Evolutionary conservation across 2,797 vertebrate species (phyloP).

Genomic region (Halcyon smyrnensis): DNA sequence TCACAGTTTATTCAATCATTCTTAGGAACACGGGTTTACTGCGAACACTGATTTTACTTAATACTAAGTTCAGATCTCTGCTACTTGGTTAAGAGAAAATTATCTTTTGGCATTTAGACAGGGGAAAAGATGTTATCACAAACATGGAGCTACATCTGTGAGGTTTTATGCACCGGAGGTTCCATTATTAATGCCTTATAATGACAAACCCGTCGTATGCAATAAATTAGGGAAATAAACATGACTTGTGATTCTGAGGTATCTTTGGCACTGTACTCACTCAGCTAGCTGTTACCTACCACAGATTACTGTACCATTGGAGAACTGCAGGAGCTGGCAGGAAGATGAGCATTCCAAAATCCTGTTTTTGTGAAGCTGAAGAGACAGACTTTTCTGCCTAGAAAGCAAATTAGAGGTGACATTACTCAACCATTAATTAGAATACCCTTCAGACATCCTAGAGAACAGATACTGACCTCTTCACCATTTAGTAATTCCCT

Average conservation of each 20-base stretch:
- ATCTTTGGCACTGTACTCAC: neutral
- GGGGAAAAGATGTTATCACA: neutral
- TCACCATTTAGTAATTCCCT: neutral
- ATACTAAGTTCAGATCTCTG: neutral
- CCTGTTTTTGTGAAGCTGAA: neutral
- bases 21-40: neutral
- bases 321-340: neutral
- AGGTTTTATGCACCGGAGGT: neutral
- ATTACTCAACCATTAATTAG: neutral
- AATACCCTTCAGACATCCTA: neutral
- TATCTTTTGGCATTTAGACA: neutral
- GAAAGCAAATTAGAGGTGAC: neutral
- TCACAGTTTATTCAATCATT: neutral
- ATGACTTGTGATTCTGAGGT: neutral
- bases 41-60: neutral
- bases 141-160: neutral
- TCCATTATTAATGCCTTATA: neutral
- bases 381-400: neutral
- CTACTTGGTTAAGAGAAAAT: neutral
- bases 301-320: neutral
- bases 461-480: neutral
- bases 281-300: neutral
- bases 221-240: neutral
- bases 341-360: neutral
- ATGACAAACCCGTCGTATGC: neutral